phyloP scores from a whole-genome alignment of 2,113 vertebrate species.

The Menura novaehollandiae region DNA sequence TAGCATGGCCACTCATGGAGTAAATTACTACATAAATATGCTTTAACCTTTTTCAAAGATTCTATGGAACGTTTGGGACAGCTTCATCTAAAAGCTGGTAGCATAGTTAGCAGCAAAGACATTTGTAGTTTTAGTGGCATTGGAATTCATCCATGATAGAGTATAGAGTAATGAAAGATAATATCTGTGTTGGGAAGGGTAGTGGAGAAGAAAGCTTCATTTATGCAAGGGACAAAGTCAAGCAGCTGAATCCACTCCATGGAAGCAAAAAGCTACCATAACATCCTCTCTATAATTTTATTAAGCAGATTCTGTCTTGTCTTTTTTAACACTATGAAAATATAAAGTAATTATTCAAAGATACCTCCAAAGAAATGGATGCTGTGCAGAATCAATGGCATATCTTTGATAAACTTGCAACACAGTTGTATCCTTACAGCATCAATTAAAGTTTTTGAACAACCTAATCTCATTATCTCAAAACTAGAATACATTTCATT shows the following conservation, averaged over 20 bases:
- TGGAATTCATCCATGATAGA: background rate
- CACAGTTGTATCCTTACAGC: background rate
- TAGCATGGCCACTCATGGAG: background rate
- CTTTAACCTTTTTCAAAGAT: background rate
- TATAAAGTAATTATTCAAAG: background rate
- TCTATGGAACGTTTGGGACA: background rate
- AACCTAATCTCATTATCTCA: background rate
- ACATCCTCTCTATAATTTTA: background rate
- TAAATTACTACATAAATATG: background rate
- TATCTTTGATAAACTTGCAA: background rate
- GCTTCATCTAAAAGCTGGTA: background rate
- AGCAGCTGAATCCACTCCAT: background rate
- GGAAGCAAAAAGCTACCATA: background rate
- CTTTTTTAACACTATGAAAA: background rate
- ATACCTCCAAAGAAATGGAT: background rate
- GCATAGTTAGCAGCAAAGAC: background rate
- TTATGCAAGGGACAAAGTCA: background rate
- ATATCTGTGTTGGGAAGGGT: background rate
- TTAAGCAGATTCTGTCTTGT: slow-evolving; percentile 1
- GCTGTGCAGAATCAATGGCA: slow-evolving; percentile 9
- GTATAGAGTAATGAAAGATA: background rate
- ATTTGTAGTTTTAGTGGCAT: background rate
- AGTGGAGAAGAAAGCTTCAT: background rate
- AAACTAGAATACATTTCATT: background rate
- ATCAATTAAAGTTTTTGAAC: slow-evolving; percentile 7